Base-by-base conservation (phyloP, 2,888 invertebrate genomes). In the Dolomedes plantarius region DNA sequence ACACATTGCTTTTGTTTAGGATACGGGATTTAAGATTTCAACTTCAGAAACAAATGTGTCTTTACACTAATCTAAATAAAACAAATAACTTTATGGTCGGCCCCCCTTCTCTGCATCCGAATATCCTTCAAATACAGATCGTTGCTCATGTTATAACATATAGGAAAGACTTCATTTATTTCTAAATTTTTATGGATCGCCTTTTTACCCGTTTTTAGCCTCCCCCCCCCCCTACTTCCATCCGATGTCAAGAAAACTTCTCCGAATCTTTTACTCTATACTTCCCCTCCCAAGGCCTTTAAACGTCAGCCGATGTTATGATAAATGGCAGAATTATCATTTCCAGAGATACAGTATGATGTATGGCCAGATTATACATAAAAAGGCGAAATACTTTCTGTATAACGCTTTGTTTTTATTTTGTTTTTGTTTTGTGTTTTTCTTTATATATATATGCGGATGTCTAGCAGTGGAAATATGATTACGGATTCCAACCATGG, bases 91-190 rank as follows among this genome's bases (percentile, higher is more conserved):
- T 72, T 72, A 19, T 46, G 31, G 27, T 13, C 36, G 62, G 29
- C 27, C 83, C 71, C 50, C 27, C 2, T 9, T 19, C 50, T 62
- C 76, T 73, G 36, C 65, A 46, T 46, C 5, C 62, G 77, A 71
- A 77, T 83, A 83, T 83, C 77, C 65, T 77, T 83, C 83, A 77
- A 77, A 72, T 65, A 77, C 83, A 83, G 77, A 83, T 83, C 83
- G 83, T 72, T 83, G 83, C 67, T 65, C 83, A 77, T 83, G 83
- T 83, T 83, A 73, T 77, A 83, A 77, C 77, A 83, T 77, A 83
- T 83, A 77, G 77, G 83, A 77, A 83, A 83, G 83, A 83, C 83
- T 83, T 83, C 83, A 83, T 83, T 83, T 77, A 83, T 73, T 83
- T 77, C 83, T 77, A 83, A 83, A 83, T 83, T 83, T 83, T 83